A percentile compares a stretch with the other conserved stretches of the same genome.
Evolutionary conservation across 2,797 vertebrate species (phyloP).

Genomic region (Danio tinwini): DNA sequence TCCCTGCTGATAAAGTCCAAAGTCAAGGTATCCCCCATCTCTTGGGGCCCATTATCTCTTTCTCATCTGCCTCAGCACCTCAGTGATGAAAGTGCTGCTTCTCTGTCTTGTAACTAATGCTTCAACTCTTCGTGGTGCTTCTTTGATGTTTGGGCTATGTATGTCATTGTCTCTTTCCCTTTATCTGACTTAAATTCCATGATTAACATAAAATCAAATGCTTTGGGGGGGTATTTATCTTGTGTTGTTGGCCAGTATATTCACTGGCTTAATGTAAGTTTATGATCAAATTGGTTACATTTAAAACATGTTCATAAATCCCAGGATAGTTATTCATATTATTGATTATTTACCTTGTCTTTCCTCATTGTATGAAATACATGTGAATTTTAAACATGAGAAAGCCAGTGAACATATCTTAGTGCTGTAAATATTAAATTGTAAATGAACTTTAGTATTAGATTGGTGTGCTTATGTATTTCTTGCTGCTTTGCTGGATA

Average conservation of each 20-base stretch:
- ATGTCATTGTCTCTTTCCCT: conserved; percentile 76
- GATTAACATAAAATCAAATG: conserved; percentile 80
- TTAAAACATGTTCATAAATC: background rate
- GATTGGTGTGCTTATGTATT: conserved; percentile 63
- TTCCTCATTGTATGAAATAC: background rate
- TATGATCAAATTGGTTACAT: background rate
- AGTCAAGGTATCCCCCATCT: conserved; percentile 96
- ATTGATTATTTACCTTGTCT: background rate
- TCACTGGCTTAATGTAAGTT: background rate
- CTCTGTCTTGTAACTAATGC: conserved; percentile 85
- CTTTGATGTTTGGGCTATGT: conserved; percentile 80
- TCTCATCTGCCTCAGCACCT: conserved; percentile 87
- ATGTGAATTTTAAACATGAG: conserved; percentile 52
- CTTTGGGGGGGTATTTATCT: background rate
- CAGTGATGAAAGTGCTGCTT: conserved; percentile 81
- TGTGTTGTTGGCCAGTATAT: conserved; percentile 1
- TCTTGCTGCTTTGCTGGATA: conserved; percentile 80
- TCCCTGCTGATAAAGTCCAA: conserved; percentile 95
- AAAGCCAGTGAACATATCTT: conserved; percentile 73
- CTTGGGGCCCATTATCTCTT: conserved; percentile 87
- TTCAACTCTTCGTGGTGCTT: conserved; percentile 76
- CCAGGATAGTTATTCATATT: background rate
- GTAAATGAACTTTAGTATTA: background rate
- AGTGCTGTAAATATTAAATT: conserved; percentile 8
- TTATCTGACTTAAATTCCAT: conserved; percentile 87